Percentiles rank a stretch among this genome's conserved stretches.
Evolutionary conservation across 2,888 invertebrate species (phyloP).

Genomic region (Augiades crinisus): DNA sequence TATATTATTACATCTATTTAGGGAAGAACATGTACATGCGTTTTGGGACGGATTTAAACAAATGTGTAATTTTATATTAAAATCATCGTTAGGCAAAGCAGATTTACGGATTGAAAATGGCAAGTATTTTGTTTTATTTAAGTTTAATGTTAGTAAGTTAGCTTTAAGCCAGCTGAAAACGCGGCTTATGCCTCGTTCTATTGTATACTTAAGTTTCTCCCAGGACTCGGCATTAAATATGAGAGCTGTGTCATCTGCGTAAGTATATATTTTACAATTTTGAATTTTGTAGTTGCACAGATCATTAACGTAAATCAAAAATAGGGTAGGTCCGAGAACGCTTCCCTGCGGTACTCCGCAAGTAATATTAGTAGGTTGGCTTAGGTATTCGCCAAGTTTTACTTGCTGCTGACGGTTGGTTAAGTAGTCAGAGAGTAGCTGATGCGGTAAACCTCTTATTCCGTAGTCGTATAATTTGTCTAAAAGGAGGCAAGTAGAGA

Average conservation of each 20-base stretch:
- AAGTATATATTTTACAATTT: slow-evolving; percentile 17
- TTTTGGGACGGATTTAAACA: too few relatives aligned
- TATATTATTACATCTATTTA: too few relatives aligned
- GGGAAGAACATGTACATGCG: too few relatives aligned
- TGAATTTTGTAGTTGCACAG: neutral
- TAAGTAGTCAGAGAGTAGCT: neutral
- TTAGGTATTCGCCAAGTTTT: neutral
- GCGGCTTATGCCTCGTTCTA: neutral
- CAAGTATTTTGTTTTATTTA: slow-evolving; percentile 7
- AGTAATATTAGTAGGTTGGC: neutral
- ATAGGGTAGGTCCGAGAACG: slow-evolving; percentile 15
- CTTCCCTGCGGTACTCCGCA: slow-evolving; percentile 18
- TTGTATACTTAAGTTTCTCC: slow-evolving; percentile 3
- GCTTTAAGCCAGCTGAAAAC: slow-evolving; percentile 1
- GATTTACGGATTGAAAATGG: neutral
- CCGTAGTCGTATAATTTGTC: slow-evolving; percentile 7
- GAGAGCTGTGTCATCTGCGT: slow-evolving; percentile 17
- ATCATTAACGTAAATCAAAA: neutral
- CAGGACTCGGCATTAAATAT: slow-evolving; percentile 13
- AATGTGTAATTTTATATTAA: too few relatives aligned
- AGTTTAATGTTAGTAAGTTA: slow-evolving; percentile 15
- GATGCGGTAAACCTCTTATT: slow-evolving; percentile 9
- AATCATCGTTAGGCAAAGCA: too few relatives aligned
- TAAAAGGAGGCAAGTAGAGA: neutral
- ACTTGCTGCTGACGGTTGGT: neutral